Conservation (phyloP, 2,888 invertebrate genomes). For the Eupithecia centaureata region DNA sequence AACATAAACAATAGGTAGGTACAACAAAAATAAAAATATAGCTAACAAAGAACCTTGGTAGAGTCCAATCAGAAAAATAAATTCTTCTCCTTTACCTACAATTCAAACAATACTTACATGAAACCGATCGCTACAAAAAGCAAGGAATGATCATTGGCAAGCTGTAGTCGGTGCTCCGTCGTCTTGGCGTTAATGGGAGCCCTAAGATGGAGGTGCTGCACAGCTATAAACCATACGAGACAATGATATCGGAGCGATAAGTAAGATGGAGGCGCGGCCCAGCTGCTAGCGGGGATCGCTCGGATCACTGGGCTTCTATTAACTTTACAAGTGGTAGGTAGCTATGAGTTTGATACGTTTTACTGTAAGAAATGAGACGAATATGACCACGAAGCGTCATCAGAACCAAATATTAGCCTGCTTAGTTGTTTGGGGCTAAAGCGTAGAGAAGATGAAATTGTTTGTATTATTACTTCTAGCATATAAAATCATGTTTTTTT, state of each 20-base stretch:
- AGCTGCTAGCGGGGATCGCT: background rate
- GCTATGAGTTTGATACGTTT: background rate
- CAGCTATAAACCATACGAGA: constrained; percentile 62
- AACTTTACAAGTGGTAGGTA: background rate
- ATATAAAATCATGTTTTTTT: too few species aligned
- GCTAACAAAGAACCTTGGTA: background rate
- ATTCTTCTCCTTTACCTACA: background rate
- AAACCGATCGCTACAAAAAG: background rate
- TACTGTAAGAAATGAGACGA: background rate
- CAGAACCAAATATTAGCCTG: background rate
- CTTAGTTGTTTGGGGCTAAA: background rate
- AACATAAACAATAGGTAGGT: background rate
- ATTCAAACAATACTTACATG: background rate
- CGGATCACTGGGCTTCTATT: background rate
- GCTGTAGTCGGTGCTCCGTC: constrained; percentile 17
- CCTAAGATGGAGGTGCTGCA: constrained; percentile 55
- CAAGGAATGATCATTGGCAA: constrained; percentile 1
- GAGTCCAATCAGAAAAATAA: background rate
- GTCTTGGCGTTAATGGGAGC: constrained; percentile 47
- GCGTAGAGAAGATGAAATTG: too few species aligned
- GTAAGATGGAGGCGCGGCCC: constrained; percentile 2
- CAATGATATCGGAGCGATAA: constrained; percentile 50
- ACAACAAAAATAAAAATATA: background rate
- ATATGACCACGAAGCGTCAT: too few species aligned
- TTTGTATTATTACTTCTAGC: too few species aligned